Evolutionary conservation across 2,797 vertebrate genomes (phyloP).

Genomic region (Eupleurogrammus muticus): DNA sequence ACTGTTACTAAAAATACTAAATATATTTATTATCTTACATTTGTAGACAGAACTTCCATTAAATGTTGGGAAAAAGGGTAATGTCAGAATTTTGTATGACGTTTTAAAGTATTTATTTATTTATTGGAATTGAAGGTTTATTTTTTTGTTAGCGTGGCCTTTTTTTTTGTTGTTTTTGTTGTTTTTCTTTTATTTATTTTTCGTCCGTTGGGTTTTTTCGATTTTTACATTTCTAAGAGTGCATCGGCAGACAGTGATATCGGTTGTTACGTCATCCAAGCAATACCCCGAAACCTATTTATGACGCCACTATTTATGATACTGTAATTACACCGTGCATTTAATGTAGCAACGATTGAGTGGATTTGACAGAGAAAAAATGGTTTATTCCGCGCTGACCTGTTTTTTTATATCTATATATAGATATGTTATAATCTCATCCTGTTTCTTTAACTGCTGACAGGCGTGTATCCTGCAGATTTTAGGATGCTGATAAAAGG

Average conservation of each 20-base stretch:
- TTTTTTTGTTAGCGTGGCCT: conserved; percentile 83
- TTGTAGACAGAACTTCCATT: conserved; percentile 85
- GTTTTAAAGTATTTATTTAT: conserved; percentile 87
- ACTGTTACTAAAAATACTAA: conserved; percentile 82
- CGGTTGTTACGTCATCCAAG: conserved; percentile 75
- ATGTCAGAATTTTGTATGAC: conserved; percentile 83
- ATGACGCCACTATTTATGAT: conserved; percentile 63
- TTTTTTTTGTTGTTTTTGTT: conserved; percentile 54
- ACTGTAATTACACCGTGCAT: conserved; percentile 67
- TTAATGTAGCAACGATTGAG: conserved; percentile 75
- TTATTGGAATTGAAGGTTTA: conserved; percentile 80
- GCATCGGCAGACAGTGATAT: conserved; percentile 64
- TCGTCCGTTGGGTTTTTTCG: conserved; percentile 44
- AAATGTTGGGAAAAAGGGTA: conserved; percentile 78
- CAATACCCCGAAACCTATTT: conserved; percentile 79
- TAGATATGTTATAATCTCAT: conserved; percentile 48
- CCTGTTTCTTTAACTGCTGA: conserved; percentile 55
- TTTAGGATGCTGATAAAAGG: conserved; percentile 62
- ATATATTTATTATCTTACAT: conserved; percentile 89
- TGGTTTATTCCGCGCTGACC: conserved; percentile 34
- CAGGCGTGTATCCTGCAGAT: conserved; percentile 45
- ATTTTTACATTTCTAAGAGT: conserved; percentile 68
- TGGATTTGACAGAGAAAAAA: conserved; percentile 45
- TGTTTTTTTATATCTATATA: conserved; percentile 33
- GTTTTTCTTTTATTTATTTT: conserved; percentile 18